These are phyloP conservation scores for Pygmarrhopalites habei DNA, from an alignment of 1,140 invertebrate genomes.

Conservation along the genomic window DNA sequence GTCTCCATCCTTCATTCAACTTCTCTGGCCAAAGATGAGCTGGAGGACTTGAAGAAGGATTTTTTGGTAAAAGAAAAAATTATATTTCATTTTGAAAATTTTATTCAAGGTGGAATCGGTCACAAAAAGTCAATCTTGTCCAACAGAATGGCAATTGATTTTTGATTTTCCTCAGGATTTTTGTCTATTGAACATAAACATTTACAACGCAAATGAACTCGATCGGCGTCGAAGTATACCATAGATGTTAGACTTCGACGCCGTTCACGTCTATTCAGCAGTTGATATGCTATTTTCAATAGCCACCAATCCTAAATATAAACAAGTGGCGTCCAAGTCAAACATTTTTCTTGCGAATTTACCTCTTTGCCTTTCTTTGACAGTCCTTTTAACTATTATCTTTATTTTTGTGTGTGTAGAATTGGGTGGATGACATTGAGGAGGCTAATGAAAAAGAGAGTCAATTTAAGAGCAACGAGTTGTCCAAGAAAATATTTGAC, in stretches of 20 bases:
- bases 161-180: neutral
- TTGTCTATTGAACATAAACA: neutral
- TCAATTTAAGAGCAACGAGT: no score
- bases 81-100: no score
- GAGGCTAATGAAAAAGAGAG: no score
- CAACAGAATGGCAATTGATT: neutral
- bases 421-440: constrained; percentile 18
- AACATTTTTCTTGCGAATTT: no score
- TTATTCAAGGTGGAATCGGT: neutral
- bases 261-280: no score
- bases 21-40: constrained; percentile 44
- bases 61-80: constrained; percentile 39
- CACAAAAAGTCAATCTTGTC: neutral
- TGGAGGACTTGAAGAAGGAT: constrained; percentile 45
- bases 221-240: no score
- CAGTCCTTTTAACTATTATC: constrained; percentile 41
- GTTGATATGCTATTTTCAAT: no score
- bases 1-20: constrained; percentile 46
- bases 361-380: constrained; percentile 44
- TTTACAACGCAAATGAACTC: no score
- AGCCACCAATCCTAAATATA: no score
- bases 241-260: no score
- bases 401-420: constrained; percentile 27
- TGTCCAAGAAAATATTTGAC: no score
- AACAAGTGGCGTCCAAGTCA: no score